Conservation (phyloP, 2,888 invertebrate species). For the Carcina quercana region DNA sequence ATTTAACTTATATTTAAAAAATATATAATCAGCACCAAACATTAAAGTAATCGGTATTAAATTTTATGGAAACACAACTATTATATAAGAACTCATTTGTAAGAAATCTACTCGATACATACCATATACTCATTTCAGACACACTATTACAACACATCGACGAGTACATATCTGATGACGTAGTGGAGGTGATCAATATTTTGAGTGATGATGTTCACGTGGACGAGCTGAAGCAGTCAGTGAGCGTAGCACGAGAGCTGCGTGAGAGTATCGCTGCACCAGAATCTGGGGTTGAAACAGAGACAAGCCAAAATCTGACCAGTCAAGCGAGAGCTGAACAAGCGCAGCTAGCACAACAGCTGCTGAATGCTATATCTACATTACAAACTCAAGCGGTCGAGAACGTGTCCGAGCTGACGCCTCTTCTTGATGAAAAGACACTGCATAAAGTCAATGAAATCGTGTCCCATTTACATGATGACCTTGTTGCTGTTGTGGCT, state of each 20-base stretch:
- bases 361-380: conserved; percentile 25
- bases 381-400: conserved; percentile 23
- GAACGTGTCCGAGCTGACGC: not conserved
- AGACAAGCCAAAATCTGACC: conserved; percentile 6
- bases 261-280: conserved; percentile 18
- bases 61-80: too few relatives aligned
- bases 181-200: conserved; percentile 24
- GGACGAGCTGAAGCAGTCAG: conserved; percentile 26
- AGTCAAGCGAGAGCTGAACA: conserved; percentile 16
- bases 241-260: conserved; percentile 32
- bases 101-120: too few relatives aligned
- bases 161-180: conserved; percentile 31
- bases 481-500: conserved; percentile 1
- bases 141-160: conserved; percentile 31
- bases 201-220: conserved; percentile 20
- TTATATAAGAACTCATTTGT: too few relatives aligned
- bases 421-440: not conserved
- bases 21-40: too few relatives aligned
- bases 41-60: too few relatives aligned
- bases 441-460: conserved; percentile 1
- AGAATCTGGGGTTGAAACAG: conserved; percentile 11
- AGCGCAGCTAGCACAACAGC: conserved; percentile 21
- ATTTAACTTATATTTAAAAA: too few relatives aligned
- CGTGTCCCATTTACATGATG: conserved; percentile 4
- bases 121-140: conserved; percentile 12